These are phyloP conservation scores for Leucophora obtusa DNA, from an alignment of 2,888 invertebrate species.

Conservation along the genomic window DNA sequence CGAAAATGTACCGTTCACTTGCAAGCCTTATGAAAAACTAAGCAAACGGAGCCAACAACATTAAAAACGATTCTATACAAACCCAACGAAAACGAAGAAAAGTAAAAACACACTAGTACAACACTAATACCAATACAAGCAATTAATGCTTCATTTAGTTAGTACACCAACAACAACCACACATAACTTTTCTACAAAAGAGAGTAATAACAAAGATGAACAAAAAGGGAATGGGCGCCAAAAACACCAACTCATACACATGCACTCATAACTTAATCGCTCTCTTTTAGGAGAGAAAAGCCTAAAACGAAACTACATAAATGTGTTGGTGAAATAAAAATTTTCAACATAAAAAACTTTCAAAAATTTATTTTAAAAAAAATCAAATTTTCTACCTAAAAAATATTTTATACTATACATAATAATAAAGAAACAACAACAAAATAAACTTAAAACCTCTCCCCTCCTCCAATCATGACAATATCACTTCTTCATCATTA, in stretches of 20 bases:
- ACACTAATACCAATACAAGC: constrained; percentile 41
- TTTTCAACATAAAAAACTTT: constrained; percentile 49
- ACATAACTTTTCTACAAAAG: constrained; percentile 19
- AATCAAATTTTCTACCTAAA: constrained; percentile 41
- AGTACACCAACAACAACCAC: neutral
- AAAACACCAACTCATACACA: constrained; percentile 33
- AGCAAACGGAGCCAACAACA: constrained; percentile 62
- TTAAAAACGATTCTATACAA: constrained; percentile 51
- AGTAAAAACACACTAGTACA: neutral
- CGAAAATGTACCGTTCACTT: constrained; percentile 63
- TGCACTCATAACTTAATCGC: neutral
- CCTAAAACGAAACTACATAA: constrained; percentile 6
- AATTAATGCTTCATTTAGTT: constrained; percentile 62
- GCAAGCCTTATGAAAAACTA: constrained; percentile 64
- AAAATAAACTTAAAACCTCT: constrained; percentile 14
- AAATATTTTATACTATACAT: constrained; percentile 8
- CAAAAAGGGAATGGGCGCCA: constrained; percentile 63
- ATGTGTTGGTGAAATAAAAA: constrained; percentile 15
- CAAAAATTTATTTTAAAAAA: constrained; percentile 35
- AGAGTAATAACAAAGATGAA: constrained; percentile 34
- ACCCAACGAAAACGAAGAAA: constrained; percentile 23
- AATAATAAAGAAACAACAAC: neutral
- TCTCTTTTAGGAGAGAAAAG: constrained; percentile 1
- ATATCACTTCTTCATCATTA: constrained; percentile 32
- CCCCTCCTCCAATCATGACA: constrained; percentile 15